Conservation (phyloP, 1,140 invertebrate genomes). For the Eubasilissa regina region DNA sequence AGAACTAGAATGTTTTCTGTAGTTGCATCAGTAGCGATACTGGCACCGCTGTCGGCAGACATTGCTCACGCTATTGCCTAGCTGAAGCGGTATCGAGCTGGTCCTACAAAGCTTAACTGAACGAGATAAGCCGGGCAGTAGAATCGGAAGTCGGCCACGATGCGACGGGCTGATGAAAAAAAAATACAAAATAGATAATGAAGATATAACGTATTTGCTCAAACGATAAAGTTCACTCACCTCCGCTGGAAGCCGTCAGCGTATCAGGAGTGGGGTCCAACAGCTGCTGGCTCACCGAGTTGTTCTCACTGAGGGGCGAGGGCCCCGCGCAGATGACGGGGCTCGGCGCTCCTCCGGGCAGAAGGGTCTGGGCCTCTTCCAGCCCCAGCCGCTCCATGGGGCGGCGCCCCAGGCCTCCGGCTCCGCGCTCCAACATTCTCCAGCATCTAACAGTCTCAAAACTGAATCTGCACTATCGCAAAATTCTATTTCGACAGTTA, state of each 20-base stretch:
- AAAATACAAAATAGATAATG: no score
- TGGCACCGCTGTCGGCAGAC: no score
- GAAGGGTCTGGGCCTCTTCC: slow-evolving; percentile 56
- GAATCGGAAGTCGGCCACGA: no score
- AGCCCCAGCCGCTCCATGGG: slow-evolving; percentile 57
- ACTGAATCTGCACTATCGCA: not conserved
- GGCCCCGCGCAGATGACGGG: slow-evolving; percentile 42
- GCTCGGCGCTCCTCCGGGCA: slow-evolving; percentile 38
- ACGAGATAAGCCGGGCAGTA: no score
- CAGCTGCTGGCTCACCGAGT: slow-evolving; percentile 49
- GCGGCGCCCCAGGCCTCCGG: slow-evolving; percentile 44
- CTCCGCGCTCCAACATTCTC: slow-evolving; percentile 56
- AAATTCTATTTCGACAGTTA: not conserved
- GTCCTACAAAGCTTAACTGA: no score
- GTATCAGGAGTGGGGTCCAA: slow-evolving; percentile 56
- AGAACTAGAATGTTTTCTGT: no score
- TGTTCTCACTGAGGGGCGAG: slow-evolving; percentile 53
- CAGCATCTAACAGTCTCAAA: slow-evolving; percentile 18
- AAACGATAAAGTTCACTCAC: slow-evolving; percentile 35
- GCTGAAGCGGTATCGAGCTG: no score
- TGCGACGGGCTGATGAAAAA: no score
- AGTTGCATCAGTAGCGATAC: no score
- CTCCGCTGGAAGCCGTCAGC: slow-evolving; percentile 54
- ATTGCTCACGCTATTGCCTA: no score
- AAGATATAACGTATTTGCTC: no score